Evolutionary conservation across 2,888 invertebrate species (phyloP).

Genomic region (Meteorus colon): DNA sequence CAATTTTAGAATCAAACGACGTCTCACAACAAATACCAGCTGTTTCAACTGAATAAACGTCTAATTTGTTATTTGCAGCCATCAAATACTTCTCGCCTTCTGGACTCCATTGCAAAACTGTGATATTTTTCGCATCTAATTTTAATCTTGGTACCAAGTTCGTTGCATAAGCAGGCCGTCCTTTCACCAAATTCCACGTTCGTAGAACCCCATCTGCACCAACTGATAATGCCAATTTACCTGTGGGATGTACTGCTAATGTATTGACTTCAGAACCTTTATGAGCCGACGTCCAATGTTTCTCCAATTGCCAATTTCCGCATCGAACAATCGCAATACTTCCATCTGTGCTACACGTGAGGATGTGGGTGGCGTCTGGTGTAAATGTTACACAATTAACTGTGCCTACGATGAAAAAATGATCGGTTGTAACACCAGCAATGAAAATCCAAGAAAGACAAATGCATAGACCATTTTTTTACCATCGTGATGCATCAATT

Average conservation of each 20-base stretch:
- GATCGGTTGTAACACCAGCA: too few species aligned
- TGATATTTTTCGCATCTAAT: conserved; percentile 64
- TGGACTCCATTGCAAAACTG: conserved; percentile 80
- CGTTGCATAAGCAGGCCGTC: conserved; percentile 91
- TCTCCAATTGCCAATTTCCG: conserved; percentile 90
- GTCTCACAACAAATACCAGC: conserved; percentile 83
- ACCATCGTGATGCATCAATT: conserved; percentile 87
- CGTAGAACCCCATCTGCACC: conserved; percentile 88
- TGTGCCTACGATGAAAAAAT: conserved; percentile 74
- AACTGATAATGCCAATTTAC: conserved; percentile 90
- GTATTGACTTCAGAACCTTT: conserved; percentile 83
- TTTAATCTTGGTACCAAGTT: conserved; percentile 79
- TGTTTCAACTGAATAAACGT: conserved; percentile 87
- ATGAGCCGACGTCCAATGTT: conserved; percentile 88
- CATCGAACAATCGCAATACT: conserved; percentile 86
- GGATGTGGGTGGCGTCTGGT: conserved; percentile 83
- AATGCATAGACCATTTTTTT: conserved; percentile 45
- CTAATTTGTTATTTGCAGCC: conserved; percentile 81
- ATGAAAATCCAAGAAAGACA: not conserved
- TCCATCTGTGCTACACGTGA: conserved; percentile 91
- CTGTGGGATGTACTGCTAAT: conserved; percentile 90
- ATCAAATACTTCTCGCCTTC: conserved; percentile 86
- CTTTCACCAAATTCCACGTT: conserved; percentile 96
- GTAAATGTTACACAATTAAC: conserved; percentile 87
- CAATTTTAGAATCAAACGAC: conserved; percentile 81